Evolutionary conservation across 2,888 invertebrate species (phyloP).

Genomic region (Dolichopus griseipennis): DNA sequence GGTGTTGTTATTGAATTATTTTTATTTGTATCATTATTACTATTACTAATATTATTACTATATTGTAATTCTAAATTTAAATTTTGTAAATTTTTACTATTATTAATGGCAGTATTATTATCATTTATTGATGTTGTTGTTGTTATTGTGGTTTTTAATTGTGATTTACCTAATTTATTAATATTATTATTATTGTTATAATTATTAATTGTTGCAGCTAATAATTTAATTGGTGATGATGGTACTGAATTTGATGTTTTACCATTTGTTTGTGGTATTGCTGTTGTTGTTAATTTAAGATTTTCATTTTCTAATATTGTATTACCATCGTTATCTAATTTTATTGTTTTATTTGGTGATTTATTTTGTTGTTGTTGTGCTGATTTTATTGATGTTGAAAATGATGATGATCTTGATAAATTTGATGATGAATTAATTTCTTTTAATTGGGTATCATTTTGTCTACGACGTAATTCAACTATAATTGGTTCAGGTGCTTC

Average conservation of each 20-base stretch:
- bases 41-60: too few species aligned
- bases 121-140: neutral
- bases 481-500: constrained; percentile 52
- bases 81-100: constrained; percentile 4
- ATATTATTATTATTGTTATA: neutral
- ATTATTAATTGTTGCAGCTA: neutral
- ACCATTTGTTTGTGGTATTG: neutral
- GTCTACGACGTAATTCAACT: constrained; percentile 49
- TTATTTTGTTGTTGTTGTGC: too few species aligned
- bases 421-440: constrained; percentile 4
- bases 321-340: neutral
- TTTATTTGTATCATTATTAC: constrained; percentile 9
- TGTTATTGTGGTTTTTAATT: too few species aligned
- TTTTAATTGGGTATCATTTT: neutral
- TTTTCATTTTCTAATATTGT: neutral
- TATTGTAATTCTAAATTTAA: constrained; percentile 2
- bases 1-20: constrained; percentile 10
- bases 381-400: neutral
- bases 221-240: neutral
- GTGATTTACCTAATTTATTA: neutral
- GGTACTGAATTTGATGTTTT: neutral
- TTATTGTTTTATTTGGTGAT: neutral
- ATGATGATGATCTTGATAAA: neutral
- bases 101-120: neutral
- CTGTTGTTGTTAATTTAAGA: neutral